phyloP scores from a whole-genome alignment of 2,113 vertebrate genomes.

The Phycodurus eques region DNA sequence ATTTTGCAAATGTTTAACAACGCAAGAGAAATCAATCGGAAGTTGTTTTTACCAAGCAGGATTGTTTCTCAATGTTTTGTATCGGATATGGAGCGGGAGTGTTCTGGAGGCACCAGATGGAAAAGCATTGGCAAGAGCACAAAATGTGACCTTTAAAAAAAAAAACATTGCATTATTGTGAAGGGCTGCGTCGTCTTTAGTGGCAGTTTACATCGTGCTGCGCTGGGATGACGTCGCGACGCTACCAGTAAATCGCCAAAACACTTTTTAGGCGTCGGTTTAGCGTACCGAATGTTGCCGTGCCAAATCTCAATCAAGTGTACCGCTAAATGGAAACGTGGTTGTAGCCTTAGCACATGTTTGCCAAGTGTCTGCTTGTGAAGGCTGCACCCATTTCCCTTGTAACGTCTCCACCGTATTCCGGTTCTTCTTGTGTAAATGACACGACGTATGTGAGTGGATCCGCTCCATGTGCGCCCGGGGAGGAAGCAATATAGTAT shows the following conservation, averaged over 20 bases:
- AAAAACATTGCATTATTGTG: no score
- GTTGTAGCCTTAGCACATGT: background rate
- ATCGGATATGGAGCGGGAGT: no score
- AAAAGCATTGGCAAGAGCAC: no score
- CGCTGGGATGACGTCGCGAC: background rate
- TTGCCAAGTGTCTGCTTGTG: background rate
- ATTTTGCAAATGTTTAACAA: no score
- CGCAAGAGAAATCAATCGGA: no score
- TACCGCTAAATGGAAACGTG: background rate
- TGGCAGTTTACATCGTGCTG: background rate
- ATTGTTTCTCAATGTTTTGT: background rate
- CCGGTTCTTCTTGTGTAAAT: slow-evolving; percentile 12
- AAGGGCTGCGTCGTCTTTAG: no score
- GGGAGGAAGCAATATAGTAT: slow-evolving; percentile 51
- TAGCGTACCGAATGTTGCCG: background rate
- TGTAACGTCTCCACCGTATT: slow-evolving; percentile 20
- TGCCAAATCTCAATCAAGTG: background rate
- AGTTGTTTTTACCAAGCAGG: background rate
- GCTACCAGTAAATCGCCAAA: background rate
- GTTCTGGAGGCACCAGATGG: no score
- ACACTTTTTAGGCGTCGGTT: background rate
- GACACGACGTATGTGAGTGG: slow-evolving; percentile 52
- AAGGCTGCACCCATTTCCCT: slow-evolving; percentile 14
- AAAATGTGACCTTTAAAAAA: background rate
- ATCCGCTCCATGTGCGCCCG: slow-evolving; percentile 45